Base-by-base conservation (phyloP, 2,888 invertebrate genomes). In the Pandemis corylana region DNA sequence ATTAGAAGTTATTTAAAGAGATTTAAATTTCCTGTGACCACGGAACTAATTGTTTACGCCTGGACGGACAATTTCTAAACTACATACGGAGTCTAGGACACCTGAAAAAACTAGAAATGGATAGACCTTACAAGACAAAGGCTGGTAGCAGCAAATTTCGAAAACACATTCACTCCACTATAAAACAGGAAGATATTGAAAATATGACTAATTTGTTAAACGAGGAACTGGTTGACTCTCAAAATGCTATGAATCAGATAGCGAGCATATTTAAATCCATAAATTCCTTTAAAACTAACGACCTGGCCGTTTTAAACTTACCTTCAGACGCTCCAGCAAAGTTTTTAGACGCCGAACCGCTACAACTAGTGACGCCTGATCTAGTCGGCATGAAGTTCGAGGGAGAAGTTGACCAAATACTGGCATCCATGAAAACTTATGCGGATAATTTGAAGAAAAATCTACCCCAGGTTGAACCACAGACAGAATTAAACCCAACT, bases 171-270 rank as follows among this genome's bases (percentile, higher is more conserved):
- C 85, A 88, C 71, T 87, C 90, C 0, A 80, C 88, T 75, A 84
- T 89, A n/a, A 88, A 89, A 77, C 77, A 92, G 66, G 85, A 90
- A 76, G 86, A 88, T 41, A 79, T 94, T 49, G 89, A 92, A 79
- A 88, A 84, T 81, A 88, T 93, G 79, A 93, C 93, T 12, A 84
- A 86, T 56, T 83, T 85, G 73, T 82, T 94, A 76, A 88, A 89
- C 76, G 82, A 83, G 72, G 92, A 93, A 77, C 83, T 93, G 42
- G 85, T 84, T 64, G 89, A 92, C 78, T 93, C 92, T 0, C 91
- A 92, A 77, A 84, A 80, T 59, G 83, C 89, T 46, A 89, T 93
- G 91, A 84, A 80, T 72, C 88, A 93, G 76, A 91, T 93, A 41
- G 89, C 87, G 79, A 79, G 82, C 9, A 85, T 91, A 78, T 89